Base-by-base conservation (phyloP, 2,888 invertebrate genomes). In the Liopterus haemorrhoidalis region DNA sequence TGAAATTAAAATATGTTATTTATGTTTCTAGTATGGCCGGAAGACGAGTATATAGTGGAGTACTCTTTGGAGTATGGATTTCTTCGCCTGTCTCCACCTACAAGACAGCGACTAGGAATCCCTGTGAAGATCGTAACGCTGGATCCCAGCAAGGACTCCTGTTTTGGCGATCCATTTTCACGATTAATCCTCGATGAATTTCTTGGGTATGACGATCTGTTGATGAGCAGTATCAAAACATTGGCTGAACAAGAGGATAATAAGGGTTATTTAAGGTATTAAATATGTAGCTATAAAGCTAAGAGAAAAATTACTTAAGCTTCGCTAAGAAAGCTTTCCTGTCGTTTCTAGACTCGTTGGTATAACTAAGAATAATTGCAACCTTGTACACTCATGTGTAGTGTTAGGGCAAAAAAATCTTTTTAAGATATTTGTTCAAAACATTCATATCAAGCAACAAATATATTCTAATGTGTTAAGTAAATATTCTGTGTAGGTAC, bases 61-160 rank as follows among this genome's bases (percentile, higher is more conserved):
- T 99, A 97, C 72, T 91, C 97, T 0, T 70, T 97, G 54, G 95
- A 99, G 67, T 96, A 97, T 67, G 99, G 99, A 0, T 91, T 96
- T 65, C 73, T 99, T 20, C 79, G 97, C 0, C 71, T 99, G 4
- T 90, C 91, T 2, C 85, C 91, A 0, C 80, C 81, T 38, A 89
- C 93, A 0, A 76, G 99, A 5, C 81, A 87, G 45, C 79, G 84
- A 27, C 75, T 96, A 19, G 89, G 91, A 64, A 93, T 99, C 54
- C 91, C 95, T 0, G 93, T 96, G 2, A 82, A 85, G 63, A 84
- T 89, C 11, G 85, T 88, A 8, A 83, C 85, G 12, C 63, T 91
- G 62, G 94, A 99, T 73, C 94, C 97, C 0, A 75, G 76, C 31
- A 82, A 78, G 42, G 90, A 96, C 62, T 76, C 78, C 50, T 99